A percentile compares a stretch with the other conserved stretches of the same genome.
These are phyloP conservation scores for Ferrisia virgata DNA, from an alignment of 2,888 invertebrate species.

Conservation along the genomic window DNA sequence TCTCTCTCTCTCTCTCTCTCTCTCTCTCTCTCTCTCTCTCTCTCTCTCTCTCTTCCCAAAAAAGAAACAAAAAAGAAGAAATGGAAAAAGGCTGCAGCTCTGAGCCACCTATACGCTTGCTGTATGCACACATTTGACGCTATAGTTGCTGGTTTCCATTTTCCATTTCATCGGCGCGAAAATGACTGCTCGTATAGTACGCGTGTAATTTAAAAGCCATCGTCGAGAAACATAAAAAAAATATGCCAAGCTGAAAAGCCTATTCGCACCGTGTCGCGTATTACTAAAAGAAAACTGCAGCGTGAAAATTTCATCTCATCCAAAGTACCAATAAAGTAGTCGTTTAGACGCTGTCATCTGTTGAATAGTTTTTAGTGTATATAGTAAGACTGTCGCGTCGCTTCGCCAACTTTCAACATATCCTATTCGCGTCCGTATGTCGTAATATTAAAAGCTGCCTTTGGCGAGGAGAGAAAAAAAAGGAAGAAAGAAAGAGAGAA, in stretches of 20 bases:
- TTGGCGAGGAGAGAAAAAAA: not conserved
- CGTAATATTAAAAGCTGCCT: not conserved
- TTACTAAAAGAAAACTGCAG: conserved; percentile 25
- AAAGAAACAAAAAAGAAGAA: too few relatives aligned
- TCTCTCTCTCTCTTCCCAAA: too few relatives aligned
- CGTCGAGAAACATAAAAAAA: conserved; percentile 7
- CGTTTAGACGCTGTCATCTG: conserved; percentile 43
- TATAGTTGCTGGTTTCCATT: not conserved
- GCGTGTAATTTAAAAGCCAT: conserved; percentile 1
- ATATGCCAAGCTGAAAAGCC: not conserved
- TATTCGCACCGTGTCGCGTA: not conserved
- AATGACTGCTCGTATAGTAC: not conserved
- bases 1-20: too few relatives aligned
- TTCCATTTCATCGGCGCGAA: not conserved
- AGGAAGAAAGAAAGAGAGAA: not conserved
- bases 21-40: too few relatives aligned
- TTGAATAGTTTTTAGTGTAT: conserved; percentile 29
- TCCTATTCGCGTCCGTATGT: not conserved
- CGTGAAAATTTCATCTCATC: conserved; percentile 16
- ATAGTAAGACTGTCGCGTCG: not conserved
- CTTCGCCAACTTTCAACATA: not conserved
- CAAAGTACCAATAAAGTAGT: conserved; percentile 39
- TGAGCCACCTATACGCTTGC: too few relatives aligned
- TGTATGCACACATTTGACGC: too few relatives aligned
- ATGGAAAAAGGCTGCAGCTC: too few relatives aligned